Evolutionary conservation across 2,888 invertebrate genomes (phyloP).

Genomic region (Leistus spinibarbis): DNA sequence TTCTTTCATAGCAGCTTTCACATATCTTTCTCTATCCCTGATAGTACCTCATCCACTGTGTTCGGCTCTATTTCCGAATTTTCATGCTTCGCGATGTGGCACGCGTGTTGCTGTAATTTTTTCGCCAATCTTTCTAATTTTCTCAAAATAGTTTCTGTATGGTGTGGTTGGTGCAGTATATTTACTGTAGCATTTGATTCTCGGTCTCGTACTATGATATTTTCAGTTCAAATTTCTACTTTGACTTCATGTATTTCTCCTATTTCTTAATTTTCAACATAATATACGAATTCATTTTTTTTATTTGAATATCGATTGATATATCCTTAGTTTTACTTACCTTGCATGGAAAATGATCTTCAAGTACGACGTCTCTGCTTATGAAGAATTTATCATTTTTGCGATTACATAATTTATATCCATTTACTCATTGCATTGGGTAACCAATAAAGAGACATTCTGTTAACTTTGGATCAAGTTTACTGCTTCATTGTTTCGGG

Average conservation of each 20-base stretch:
- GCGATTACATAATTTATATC: constrained; percentile 9
- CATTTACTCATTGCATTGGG: constrained; percentile 1
- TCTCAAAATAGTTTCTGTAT: not conserved
- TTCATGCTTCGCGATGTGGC: not conserved
- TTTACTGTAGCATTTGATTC: not conserved
- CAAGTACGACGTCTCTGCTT: not conserved
- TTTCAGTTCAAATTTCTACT: not conserved
- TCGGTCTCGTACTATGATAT: too few species aligned
- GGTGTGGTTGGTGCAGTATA: not conserved
- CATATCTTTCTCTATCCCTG: not conserved
- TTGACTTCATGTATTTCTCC: not conserved
- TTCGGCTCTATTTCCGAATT: not conserved
- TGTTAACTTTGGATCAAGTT: too few species aligned
- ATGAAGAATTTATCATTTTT: not conserved
- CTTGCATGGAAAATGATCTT: constrained; percentile 1
- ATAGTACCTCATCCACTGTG: not conserved
- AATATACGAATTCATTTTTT: not conserved
- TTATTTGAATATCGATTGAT: not conserved
- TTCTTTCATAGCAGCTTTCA: constrained; percentile 9
- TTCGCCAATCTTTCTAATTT: not conserved
- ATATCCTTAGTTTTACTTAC: not conserved
- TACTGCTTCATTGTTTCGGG: not conserved
- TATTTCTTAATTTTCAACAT: not conserved
- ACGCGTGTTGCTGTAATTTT: not conserved
- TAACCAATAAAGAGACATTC: too few species aligned